Conservation (phyloP, 2,113 vertebrate genomes). For the Rhinolophus ferrumequinum region DNA sequence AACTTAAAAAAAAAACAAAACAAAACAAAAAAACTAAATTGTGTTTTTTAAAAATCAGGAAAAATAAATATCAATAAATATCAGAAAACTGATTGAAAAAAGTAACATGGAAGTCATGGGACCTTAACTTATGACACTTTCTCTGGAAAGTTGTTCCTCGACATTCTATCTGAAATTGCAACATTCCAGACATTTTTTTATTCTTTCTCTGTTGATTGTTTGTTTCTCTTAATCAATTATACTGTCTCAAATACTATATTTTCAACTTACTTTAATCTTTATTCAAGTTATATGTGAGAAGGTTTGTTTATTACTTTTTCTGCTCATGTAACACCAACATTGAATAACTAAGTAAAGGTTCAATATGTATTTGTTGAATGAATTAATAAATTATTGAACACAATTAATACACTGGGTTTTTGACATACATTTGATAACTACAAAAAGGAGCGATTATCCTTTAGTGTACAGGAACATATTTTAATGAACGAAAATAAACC, state of each 20-base stretch:
- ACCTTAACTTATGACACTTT: neutral
- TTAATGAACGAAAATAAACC: neutral
- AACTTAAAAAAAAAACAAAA: neutral
- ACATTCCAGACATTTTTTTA: neutral
- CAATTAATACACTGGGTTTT: neutral
- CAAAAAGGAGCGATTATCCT: neutral
- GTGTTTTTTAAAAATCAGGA: neutral
- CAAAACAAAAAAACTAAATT: neutral
- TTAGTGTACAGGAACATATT: neutral
- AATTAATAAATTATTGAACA: neutral
- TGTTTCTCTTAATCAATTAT: neutral
- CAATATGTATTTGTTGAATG: neutral
- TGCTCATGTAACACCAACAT: neutral
- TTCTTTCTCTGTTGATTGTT: neutral
- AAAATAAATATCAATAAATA: neutral
- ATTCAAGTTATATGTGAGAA: neutral
- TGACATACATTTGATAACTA: neutral
- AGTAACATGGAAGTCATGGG: neutral
- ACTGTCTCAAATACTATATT: neutral
- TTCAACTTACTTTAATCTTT: neutral
- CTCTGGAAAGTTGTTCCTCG: no score
- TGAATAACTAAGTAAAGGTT: neutral
- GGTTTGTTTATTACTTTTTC: neutral
- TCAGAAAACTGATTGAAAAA: neutral
- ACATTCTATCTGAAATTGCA: neutral